Conservation (phyloP, 30 jellyfish, hydroid and myxozoan genomes). For the Morbakka virulenta region DNA sequence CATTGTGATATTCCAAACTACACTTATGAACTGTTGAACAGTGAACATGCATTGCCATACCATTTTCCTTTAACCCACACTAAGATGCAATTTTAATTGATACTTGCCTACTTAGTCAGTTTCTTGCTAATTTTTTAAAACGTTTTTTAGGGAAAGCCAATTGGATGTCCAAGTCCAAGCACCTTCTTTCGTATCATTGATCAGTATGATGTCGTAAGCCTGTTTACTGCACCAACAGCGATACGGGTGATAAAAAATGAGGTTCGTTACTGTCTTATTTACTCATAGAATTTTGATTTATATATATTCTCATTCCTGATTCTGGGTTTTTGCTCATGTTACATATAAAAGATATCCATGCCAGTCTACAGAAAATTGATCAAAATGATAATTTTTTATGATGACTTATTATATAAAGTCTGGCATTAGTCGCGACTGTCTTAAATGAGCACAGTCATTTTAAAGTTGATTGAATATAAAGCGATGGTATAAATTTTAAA, state of each 20-base stretch:
- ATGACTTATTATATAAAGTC: too few relatives aligned
- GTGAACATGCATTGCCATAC: too few relatives aligned
- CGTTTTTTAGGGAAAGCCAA: slow-evolving; percentile 83
- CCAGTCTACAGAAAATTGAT: too few relatives aligned
- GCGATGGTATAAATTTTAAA: too few relatives aligned
- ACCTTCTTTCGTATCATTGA: slow-evolving; percentile 84
- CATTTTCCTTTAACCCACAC: neutral
- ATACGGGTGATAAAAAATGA: slow-evolving; percentile 82
- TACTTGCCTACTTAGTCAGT: neutral
- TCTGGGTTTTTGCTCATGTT: slow-evolving; percentile 1
- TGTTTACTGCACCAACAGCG: slow-evolving; percentile 98
- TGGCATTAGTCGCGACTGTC: too few relatives aligned
- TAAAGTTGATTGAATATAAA: too few relatives aligned
- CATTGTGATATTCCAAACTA: too few relatives aligned
- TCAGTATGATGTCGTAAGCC: slow-evolving; percentile 75
- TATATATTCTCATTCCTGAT: neutral
- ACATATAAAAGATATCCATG: too few relatives aligned
- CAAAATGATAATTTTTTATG: too few relatives aligned
- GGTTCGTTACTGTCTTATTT: slow-evolving; percentile 30
- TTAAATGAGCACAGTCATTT: too few relatives aligned
- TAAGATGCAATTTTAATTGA: neutral
- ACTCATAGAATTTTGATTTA: neutral
- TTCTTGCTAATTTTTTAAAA: neutral
- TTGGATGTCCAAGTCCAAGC: slow-evolving; percentile 92
- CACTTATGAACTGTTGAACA: too few relatives aligned